Evolutionary conservation across 2,888 invertebrate genomes (phyloP), one percentile per base, ranked within the genome.

Genomic region (Tyria jacobaeae): DNA sequence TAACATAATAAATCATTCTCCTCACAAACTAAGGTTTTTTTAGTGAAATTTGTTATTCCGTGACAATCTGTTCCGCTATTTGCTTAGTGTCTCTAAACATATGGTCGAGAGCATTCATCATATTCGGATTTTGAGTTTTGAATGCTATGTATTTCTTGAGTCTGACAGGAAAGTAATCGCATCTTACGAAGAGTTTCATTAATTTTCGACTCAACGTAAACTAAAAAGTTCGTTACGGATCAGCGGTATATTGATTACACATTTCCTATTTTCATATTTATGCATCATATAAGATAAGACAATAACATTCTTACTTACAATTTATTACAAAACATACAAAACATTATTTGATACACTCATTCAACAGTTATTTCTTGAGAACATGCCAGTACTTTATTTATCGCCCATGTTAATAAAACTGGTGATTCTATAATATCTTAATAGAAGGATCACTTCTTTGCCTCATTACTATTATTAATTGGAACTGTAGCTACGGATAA

Each of bases 31-130:
- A 71, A 75, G 74, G 75, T 86, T 90, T 92, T 92, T 92, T 60
- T 61, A 80, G 78, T 78, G 79, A 89, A 91, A 92, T 93, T 90
- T 90, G 92, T 93, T 89, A 91, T 91, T 90, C 89, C 87, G 85
- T 91, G 89, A 91, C 93, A 90, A 90, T 91, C 92, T 91, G 94
- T 94, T 94, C 92, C 93, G 94, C 90, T 94, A 92, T 94, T 94
- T 92, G 91, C 92, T 91, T 88, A 88, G 85, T 81, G 87, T 90
- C 84, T 68, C 85, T 80, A 89, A 91, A 91, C 94, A 94, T 88
- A 92, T 93, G 93, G 85, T 74, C 64, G 71, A 68, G 64, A 63
- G 75, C 88, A 90, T 92, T 84, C 84, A 91, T 93, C 93, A 92
- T 90, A 81, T 86, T 81, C 70, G 78, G 74, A 81, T 87, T 88